A percentile compares a stretch with the other conserved stretches of the same genome.
phyloP scores from a whole-genome alignment of 2,113 vertebrate species.

The Diglossa brunneiventris region DNA sequence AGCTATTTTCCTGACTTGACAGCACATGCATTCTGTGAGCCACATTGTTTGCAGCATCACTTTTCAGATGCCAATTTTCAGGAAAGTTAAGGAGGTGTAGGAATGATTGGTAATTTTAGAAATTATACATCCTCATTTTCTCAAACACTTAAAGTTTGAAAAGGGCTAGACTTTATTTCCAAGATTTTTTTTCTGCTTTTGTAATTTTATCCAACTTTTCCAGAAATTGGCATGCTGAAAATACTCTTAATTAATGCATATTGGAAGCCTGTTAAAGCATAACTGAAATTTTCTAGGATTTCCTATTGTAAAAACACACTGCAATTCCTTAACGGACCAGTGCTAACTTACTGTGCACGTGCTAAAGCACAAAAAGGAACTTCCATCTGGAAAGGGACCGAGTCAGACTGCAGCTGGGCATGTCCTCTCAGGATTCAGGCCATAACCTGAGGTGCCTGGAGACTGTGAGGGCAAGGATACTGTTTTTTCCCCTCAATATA shows the following conservation, averaged over 20 bases:
- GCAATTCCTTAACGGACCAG: background rate
- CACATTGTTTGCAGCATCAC: background rate
- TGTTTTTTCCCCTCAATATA: background rate
- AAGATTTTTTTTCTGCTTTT: background rate
- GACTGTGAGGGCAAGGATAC: background rate
- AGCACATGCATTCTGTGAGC: rapidly evolving
- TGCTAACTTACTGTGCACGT: background rate
- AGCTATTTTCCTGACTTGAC: background rate
- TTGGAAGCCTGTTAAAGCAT: background rate
- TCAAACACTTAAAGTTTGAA: background rate
- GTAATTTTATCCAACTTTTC: background rate
- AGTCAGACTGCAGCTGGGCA: background rate
- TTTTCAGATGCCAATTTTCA: background rate
- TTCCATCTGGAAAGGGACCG: background rate
- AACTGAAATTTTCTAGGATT: background rate
- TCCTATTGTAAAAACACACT: background rate
- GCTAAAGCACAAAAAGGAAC: background rate
- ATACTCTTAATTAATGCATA: background rate
- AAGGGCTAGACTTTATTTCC: background rate
- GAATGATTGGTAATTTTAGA: background rate
- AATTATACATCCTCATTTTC: background rate
- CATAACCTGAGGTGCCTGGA: background rate
- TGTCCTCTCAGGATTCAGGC: background rate
- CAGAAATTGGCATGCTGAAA: background rate
- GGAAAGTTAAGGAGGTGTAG: background rate